phyloP scores from a whole-genome alignment of 2,113 vertebrate genomes.

The Eudyptes chrysolophus region DNA sequence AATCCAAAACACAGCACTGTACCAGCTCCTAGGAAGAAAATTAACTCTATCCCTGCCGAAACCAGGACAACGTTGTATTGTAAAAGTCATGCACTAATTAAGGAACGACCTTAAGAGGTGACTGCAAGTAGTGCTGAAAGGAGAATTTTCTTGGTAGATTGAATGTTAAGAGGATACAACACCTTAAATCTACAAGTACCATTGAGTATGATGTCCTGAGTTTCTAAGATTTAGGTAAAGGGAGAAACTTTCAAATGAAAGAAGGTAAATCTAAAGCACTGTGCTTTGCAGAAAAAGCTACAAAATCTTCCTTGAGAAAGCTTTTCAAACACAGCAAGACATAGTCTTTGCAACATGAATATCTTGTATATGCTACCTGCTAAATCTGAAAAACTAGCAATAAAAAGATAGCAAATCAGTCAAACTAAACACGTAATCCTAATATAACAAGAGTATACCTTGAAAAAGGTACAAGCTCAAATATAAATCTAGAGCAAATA shows the following conservation, averaged over 20 bases:
- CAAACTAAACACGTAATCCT: neutral
- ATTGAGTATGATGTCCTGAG: neutral
- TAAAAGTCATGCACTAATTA: neutral
- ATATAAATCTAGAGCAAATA: neutral
- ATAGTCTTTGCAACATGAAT: neutral
- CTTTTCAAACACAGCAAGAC: neutral
- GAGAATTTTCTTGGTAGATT: neutral
- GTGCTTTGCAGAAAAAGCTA: neutral
- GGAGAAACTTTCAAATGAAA: neutral
- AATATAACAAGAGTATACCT: neutral
- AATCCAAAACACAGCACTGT: too few species aligned
- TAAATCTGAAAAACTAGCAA: neutral
- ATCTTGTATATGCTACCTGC: neutral
- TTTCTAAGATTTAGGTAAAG: neutral
- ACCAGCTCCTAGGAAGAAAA: too few species aligned
- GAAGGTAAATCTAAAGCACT: neutral
- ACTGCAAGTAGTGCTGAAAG: neutral
- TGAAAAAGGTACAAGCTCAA: neutral
- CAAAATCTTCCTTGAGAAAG: neutral
- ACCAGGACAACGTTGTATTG: too few species aligned
- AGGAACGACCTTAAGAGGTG: neutral
- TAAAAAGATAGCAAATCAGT: neutral
- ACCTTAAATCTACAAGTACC: neutral
- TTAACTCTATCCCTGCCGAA: too few species aligned
- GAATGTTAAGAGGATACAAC: neutral